Conservation (phyloP, 2,888 invertebrate genomes). For the Trissolcus brochymenae region DNA sequence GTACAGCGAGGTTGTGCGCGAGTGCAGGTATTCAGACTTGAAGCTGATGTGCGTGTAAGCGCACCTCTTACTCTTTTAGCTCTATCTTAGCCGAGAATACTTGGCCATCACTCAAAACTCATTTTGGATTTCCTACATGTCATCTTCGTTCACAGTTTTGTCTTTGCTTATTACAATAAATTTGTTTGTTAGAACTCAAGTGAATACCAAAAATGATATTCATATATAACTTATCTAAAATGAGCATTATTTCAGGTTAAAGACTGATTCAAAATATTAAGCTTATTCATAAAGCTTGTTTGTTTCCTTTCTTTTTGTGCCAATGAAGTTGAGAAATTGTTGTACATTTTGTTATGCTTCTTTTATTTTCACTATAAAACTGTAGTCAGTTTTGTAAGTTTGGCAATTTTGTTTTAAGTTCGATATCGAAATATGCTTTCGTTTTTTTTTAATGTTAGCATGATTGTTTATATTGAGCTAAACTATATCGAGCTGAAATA, state of each 20-base stretch:
- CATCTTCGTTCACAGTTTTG: constrained; percentile 43
- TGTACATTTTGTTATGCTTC: too few relatives aligned
- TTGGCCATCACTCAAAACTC: constrained; percentile 70
- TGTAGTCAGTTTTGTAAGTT: too few relatives aligned
- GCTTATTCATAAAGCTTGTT: too few relatives aligned
- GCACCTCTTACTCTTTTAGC: constrained; percentile 50
- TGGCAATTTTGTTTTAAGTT: too few relatives aligned
- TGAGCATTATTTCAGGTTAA: background rate
- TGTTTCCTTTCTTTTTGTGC: too few relatives aligned
- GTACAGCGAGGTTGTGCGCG: constrained; percentile 19
- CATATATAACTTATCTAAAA: background rate
- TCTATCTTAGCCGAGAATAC: constrained; percentile 68
- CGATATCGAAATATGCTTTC: too few relatives aligned
- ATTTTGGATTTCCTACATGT: constrained; percentile 31
- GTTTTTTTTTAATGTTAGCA: too few relatives aligned
- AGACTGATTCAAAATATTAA: background rate
- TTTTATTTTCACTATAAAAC: too few relatives aligned
- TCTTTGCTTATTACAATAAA: constrained; percentile 22
- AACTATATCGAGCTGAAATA: too few relatives aligned
- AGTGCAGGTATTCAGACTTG: constrained; percentile 4
- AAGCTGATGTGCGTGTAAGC: constrained; percentile 37
- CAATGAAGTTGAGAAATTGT: too few relatives aligned
- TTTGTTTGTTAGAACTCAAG: constrained; percentile 26
- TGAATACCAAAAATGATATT: too few relatives aligned
- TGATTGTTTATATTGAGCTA: too few relatives aligned